These are phyloP conservation scores for Ferrisia virgata DNA, from an alignment of 2,888 invertebrate species.

Conservation along the genomic window DNA sequence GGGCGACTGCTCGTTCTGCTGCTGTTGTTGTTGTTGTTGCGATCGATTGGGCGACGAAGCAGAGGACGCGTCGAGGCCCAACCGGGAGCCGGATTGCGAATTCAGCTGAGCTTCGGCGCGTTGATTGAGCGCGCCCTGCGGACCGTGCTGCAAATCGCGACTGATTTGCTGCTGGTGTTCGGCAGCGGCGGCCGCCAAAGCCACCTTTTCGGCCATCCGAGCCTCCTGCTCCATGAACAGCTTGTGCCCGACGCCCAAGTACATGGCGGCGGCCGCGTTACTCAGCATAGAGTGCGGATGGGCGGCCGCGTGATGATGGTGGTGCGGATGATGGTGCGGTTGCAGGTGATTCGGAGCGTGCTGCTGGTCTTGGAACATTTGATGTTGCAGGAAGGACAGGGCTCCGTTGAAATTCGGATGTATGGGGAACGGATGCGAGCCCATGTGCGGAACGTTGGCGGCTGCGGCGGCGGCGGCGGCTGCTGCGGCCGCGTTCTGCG, in stretches of 20 bases:
- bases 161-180: conserved; percentile 55
- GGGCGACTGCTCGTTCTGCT: conserved; percentile 52
- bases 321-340: conserved; percentile 54
- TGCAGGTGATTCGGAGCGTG: conserved; percentile 49
- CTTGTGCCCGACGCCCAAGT: conserved; percentile 73
- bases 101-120: background rate
- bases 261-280: conserved; percentile 63
- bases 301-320: conserved; percentile 51
- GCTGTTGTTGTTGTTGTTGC: conserved; percentile 52
- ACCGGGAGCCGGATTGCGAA: background rate
- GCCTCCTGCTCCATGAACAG: conserved; percentile 77
- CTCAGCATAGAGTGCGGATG: conserved; percentile 51
- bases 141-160: conserved; percentile 54
- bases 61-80: background rate
- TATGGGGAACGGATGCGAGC: conserved; percentile 56
- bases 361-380: conserved; percentile 54
- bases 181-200: conserved; percentile 54
- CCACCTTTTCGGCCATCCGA: conserved; percentile 65
- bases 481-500: conserved; percentile 49
- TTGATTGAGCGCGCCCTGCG: background rate
- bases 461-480: no score
- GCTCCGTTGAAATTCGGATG: conserved; percentile 52
- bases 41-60: conserved; percentile 21
- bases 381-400: conserved; percentile 53
- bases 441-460: conserved; percentile 47